These are phyloP conservation scores for Dipus sagitta DNA, from an alignment of 2,797 vertebrate genomes.

Conservation along the genomic window DNA sequence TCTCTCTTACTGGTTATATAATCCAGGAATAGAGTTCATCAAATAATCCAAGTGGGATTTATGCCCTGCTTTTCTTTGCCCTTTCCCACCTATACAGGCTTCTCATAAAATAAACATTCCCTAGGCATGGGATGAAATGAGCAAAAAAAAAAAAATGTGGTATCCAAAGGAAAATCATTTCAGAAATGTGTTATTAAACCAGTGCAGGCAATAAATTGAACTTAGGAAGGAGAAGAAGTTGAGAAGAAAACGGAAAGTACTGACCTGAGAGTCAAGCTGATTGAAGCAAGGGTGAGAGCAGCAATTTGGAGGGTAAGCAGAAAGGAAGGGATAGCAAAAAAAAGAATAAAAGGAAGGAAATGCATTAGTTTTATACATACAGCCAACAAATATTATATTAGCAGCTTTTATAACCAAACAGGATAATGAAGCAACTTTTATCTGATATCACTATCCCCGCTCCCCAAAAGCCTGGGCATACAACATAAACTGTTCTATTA, in stretches of 20 bases:
- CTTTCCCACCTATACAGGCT: slow-evolving; percentile 17
- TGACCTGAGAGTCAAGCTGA: slow-evolving; percentile 97
- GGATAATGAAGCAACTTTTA: slow-evolving; percentile 62
- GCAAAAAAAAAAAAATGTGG: slow-evolving; percentile 4
- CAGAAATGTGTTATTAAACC: slow-evolving; percentile 78
- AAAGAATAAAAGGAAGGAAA: slow-evolving; percentile 89
- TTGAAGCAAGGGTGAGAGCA: slow-evolving; percentile 90
- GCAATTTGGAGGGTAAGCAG: slow-evolving; percentile 88
- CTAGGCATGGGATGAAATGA: slow-evolving; percentile 63
- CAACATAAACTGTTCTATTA: slow-evolving; percentile 3
- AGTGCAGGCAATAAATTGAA: slow-evolving; percentile 78
- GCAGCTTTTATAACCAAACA: slow-evolving; percentile 79
- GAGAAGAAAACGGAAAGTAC: slow-evolving; percentile 87
- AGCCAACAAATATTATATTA: slow-evolving; percentile 86
- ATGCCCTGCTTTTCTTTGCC: slow-evolving; percentile 46
- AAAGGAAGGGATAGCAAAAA: slow-evolving; percentile 84
- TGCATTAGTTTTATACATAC: slow-evolving; percentile 87
- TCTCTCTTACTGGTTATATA: slow-evolving; percentile 61
- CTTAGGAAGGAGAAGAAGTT: slow-evolving; percentile 76
- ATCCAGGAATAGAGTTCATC: slow-evolving; percentile 51
- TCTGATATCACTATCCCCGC: background rate
- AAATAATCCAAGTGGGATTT: slow-evolving; percentile 47
- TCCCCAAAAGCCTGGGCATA: slow-evolving; percentile 17
- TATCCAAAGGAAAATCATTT: slow-evolving; percentile 79
- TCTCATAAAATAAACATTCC: slow-evolving; percentile 66